Conservation (phyloP, 2,797 vertebrate genomes). For the Ctenosaura bakeri region DNA sequence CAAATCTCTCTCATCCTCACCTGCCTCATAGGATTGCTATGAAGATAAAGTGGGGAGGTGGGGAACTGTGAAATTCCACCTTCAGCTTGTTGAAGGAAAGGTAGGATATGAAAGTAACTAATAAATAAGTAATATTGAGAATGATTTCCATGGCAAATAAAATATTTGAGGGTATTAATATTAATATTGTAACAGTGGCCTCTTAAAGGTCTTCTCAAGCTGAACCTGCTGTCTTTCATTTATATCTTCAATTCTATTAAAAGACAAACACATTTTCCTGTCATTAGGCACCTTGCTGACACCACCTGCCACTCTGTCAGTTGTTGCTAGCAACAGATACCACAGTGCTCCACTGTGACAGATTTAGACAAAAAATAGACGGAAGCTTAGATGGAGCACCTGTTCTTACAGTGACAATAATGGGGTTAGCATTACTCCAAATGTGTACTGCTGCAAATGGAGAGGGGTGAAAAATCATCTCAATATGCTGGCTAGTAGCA, state of each 20-base stretch:
- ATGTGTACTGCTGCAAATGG: slow-evolving; percentile 43
- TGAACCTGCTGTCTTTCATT: slow-evolving; percentile 59
- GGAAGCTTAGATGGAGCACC: slow-evolving; percentile 68
- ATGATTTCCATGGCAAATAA: slow-evolving; percentile 53
- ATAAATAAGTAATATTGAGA: slow-evolving; percentile 7
- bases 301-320: slow-evolving; percentile 80
- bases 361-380: slow-evolving; percentile 69
- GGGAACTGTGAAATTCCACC: not conserved
- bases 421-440: slow-evolving; percentile 53
- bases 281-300: slow-evolving; percentile 76
- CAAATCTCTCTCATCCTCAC: no score
- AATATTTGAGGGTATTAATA: slow-evolving; percentile 40
- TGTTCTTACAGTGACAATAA: slow-evolving; percentile 61
- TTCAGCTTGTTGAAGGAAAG: not conserved
- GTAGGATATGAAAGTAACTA: not conserved
- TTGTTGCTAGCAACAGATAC: slow-evolving; percentile 64
- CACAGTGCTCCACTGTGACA: slow-evolving; percentile 67
- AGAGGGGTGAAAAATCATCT: not conserved
- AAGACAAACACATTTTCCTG: slow-evolving; percentile 68
- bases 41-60: not conserved
- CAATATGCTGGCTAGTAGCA: slow-evolving; percentile 10
- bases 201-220: slow-evolving; percentile 66
- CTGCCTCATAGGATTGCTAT: not conserved
- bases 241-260: slow-evolving; percentile 72
- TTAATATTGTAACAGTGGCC: slow-evolving; percentile 56